Conservation (phyloP, 1,140 invertebrate species). For the Tetraneura akinire region DNA sequence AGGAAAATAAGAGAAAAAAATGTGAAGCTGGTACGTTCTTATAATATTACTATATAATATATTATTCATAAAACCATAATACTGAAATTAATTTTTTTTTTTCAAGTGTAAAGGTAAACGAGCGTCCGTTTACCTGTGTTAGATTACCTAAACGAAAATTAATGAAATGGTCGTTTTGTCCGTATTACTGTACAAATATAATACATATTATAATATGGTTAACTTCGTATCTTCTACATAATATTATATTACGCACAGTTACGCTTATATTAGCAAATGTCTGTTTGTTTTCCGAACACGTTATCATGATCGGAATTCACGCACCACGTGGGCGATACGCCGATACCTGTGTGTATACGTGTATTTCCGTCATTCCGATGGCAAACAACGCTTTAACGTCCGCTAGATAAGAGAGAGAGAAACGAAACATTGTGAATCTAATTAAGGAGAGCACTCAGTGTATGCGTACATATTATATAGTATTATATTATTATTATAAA, state of each 20-base stretch:
- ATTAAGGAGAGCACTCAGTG: conserved; percentile 31
- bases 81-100: not conserved
- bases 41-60: not conserved
- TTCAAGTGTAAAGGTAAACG: not conserved
- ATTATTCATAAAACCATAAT: not conserved
- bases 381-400: conserved; percentile 19
- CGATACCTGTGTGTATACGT: conserved; percentile 8
- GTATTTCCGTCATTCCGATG: conserved; percentile 17
- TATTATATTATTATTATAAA: no score
- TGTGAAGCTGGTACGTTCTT: not conserved
- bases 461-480: not conserved
- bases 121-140: no score
- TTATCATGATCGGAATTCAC: conserved; percentile 15
- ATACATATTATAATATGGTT: no score
- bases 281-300: conserved; percentile 8
- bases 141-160: conserved; percentile 7
- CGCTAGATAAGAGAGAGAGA: conserved; percentile 46
- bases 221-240: no score
- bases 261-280: not conserved
- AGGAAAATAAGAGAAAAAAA: not conserved
- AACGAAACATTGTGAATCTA: conserved; percentile 42
- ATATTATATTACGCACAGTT: not conserved
- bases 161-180: not conserved
- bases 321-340: conserved; percentile 26
- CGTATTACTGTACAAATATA: no score